Evolutionary conservation across 1,140 invertebrate genomes (phyloP).

Genomic region (Calliphora vicina): DNA sequence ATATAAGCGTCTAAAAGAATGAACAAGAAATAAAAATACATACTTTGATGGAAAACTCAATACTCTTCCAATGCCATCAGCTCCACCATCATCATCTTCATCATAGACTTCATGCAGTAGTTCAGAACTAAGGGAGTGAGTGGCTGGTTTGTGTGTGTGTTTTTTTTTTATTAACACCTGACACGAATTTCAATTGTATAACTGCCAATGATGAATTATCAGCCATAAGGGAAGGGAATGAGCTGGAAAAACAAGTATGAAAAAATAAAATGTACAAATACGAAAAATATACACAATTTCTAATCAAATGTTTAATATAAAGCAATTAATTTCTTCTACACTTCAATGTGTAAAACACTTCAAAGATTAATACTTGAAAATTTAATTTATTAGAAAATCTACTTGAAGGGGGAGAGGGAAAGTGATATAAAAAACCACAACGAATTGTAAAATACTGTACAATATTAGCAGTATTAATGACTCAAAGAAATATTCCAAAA

Average conservation of each 20-base stretch:
- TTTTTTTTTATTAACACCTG: slow-evolving; percentile 14
- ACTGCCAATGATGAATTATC: slow-evolving; percentile 28
- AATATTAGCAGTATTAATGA: no score
- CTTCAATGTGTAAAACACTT: neutral
- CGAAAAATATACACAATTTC: neutral
- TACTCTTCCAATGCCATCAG: neutral
- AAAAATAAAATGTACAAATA: neutral
- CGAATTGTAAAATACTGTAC: no score
- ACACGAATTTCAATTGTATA: slow-evolving; percentile 19
- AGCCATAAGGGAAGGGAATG: neutral
- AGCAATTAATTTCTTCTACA: slow-evolving; percentile 16
- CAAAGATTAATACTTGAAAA: slow-evolving; percentile 19
- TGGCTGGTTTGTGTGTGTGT: no score
- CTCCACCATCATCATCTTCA: neutral
- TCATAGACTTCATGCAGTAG: neutral
- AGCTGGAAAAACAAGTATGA: no score
- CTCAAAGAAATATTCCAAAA: no score
- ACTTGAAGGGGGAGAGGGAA: neutral
- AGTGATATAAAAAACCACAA: no score
- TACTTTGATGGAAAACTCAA: neutral
- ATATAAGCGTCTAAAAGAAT: no score
- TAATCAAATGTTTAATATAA: slow-evolving; percentile 24
- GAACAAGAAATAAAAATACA: neutral
- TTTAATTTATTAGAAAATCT: slow-evolving; percentile 34
- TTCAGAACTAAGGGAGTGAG: no score